Base-by-base conservation (phyloP, 2,797 vertebrate genomes). In the Clarias platycephalus region DNA sequence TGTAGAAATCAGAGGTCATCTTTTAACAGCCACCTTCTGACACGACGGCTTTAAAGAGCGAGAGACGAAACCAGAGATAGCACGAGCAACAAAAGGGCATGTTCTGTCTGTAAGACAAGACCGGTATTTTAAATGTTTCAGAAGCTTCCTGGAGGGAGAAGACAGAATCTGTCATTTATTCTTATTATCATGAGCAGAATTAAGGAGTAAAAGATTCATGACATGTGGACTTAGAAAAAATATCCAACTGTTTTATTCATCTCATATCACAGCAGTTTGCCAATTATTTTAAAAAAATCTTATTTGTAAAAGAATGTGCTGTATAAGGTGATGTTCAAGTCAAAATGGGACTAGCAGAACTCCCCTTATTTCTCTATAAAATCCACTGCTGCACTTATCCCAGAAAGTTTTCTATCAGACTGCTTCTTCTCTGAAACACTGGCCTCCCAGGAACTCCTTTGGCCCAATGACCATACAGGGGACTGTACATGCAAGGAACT, bases 1-100 rank as follows among this genome's bases (percentile, higher is more conserved):
- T 49, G 44, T 49, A 49, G 44, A 13, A 79, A 80, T 88, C 86
- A 91, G 82, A 90, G 90, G 90, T 90, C 89, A 34, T 83, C 80
- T 87, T 84, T 90, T 91, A 91, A 87, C 87, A 83, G 44, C 66
- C 77, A 81, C 70, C 81, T 82, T 89, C 71, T 55, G 22, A 74
- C 83, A 86, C 10, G 15, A 34, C 77, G n/a, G 86, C 85, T 78
- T 86, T 53, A 84, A 86, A 86, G 86, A 86, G 57, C 58, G 71
- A 49, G 68, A 83, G 67, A 28, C 3, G 57, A 16, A 62, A n/a
- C 7, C 76, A 20, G 60, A 28, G 20, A 49, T 18, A 66, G 1
- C 3, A 1, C 2, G 18, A 20, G 77, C 37, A n/a, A 62, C 57
- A 24, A 62, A 60, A n/a, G 8, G 2, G 8, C 26, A 16, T 37